Evolutionary conservation across 2,113 vertebrate genomes (phyloP), one percentile per base, ranked within the genome.

Genomic region (Ameiurus melas): DNA sequence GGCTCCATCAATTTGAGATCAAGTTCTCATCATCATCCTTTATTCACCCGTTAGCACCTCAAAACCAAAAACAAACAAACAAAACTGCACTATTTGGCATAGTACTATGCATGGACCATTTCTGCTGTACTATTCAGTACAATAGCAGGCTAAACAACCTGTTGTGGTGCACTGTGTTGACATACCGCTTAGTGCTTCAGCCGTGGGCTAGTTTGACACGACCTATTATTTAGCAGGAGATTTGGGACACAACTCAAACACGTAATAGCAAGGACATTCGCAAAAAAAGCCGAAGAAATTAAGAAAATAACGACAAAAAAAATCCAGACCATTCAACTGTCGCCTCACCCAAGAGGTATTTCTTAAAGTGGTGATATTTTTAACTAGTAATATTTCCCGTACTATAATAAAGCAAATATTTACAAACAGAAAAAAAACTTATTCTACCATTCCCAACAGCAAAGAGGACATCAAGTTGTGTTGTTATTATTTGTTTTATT

Each of bases 401-500:
- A 90, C 57, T 81, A 73, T n/a, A 91, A 87, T 36, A 85, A 87
- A 87, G 79, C 88, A 84, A 85, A 87, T 73, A 88, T 88, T 90
- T 90, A 85, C 55, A 80, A 75, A 58, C 33, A 36, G 51, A 75
- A 71, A 86, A 86, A 84, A 90, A 86, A 88, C 73, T 86, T 79
- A 71, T 90, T 62, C 73, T 85, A 43, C 64, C 85, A 90, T 88
- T 70, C 83, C 55, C 27, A 88, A 89, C 70, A 84, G 47, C 33
- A 70, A 77, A 60, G 62, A 79, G 77, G 77, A 47, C 53, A 87
- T 53, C 12, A 81, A 71, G 39, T 55, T 51, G 5, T 27, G n/a
- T 19, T 36, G 30, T 17, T 20, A 51, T 51, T 51, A 9, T 19
- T 19, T 62, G 27, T 9, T 12, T 17, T 71, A 36, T 53, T 30